A percentile compares a stretch with the other conserved stretches of the same genome.
Evolutionary conservation across 2,113 vertebrate genomes (phyloP).

Genomic region (Macroglossus sobrinus): DNA sequence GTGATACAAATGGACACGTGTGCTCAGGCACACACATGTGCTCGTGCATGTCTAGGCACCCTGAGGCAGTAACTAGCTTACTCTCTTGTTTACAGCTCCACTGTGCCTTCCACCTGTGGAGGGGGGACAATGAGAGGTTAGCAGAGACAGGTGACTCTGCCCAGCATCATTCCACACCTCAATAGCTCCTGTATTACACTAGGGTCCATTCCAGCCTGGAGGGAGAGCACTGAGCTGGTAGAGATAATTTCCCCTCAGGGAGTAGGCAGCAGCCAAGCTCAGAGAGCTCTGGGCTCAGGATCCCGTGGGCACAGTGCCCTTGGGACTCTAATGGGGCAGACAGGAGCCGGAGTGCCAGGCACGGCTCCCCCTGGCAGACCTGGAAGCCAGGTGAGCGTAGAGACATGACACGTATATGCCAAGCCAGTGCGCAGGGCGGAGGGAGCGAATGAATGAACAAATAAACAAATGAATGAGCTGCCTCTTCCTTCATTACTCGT

Average conservation of each 20-base stretch:
- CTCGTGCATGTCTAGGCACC: fast-evolving
- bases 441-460: background rate
- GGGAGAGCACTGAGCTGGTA: background rate
- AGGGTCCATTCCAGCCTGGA: background rate
- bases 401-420: background rate
- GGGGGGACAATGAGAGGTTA: background rate
- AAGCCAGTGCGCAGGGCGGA: background rate
- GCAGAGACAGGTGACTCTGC: background rate
- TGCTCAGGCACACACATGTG: background rate
- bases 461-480: background rate
- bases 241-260: background rate
- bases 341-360: conserved; percentile 45
- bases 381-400: background rate
- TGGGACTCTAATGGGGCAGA: background rate
- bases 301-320: conserved; percentile 27
- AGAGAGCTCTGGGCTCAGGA: background rate
- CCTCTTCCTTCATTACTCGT: background rate
- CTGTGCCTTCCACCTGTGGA: background rate
- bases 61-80: background rate
- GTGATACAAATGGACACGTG: fast-evolving
- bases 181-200: background rate
- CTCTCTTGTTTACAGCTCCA: background rate
- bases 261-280: background rate
- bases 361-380: background rate
- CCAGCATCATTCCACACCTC: background rate